Evolutionary conservation across 2,888 invertebrate species (phyloP).

Genomic region (Eucriotettix oculatus): DNA sequence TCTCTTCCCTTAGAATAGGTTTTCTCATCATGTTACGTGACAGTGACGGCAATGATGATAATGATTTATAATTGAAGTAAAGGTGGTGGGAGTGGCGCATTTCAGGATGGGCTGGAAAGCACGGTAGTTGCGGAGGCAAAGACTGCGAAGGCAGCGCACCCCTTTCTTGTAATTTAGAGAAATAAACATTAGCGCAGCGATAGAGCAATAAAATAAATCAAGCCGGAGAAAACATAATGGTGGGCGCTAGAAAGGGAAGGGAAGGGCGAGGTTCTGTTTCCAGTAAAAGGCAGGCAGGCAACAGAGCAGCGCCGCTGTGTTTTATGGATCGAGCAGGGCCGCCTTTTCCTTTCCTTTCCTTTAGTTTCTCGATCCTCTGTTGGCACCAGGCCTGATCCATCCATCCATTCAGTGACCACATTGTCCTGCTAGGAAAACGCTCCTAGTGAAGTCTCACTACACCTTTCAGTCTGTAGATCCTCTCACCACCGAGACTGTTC

Average conservation of each 20-base stretch:
- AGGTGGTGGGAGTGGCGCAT: background rate
- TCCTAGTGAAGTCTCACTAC: too few relatives aligned
- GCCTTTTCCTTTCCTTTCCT: too few relatives aligned
- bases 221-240: slow-evolving; percentile 18
- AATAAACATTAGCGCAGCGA: slow-evolving; percentile 39
- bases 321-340: background rate
- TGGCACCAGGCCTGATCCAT: too few relatives aligned
- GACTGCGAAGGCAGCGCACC: slow-evolving; percentile 20
- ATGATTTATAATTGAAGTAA: too few relatives aligned
- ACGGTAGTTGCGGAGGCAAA: background rate
- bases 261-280: background rate
- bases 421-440: too few relatives aligned
- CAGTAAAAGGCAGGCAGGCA: background rate
- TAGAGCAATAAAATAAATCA: slow-evolving; percentile 39
- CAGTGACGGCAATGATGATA: too few relatives aligned
- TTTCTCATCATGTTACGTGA: too few relatives aligned
- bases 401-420: too few relatives aligned
- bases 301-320: background rate
- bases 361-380: too few relatives aligned
- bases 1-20: too few relatives aligned
- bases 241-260: background rate
- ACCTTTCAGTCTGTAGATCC: too few relatives aligned
- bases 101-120: background rate
- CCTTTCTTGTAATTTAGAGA: slow-evolving; percentile 39
- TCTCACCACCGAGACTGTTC: too few relatives aligned